These are phyloP conservation scores for Bruchidius siliquastri DNA, from an alignment of 2,888 invertebrate species.

Conservation along the genomic window DNA sequence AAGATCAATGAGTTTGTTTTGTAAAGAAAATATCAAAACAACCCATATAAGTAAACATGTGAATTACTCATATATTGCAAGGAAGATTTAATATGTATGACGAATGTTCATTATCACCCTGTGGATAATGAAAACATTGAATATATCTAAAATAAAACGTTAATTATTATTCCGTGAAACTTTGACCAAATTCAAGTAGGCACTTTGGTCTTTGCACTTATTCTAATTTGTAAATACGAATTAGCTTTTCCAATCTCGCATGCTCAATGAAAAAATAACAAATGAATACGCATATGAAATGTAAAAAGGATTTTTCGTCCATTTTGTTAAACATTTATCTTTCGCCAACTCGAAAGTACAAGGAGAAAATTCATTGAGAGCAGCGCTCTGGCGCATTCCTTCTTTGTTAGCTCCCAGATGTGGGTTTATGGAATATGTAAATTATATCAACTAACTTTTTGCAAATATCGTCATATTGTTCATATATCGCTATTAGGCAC, in stretches of 20 bases:
- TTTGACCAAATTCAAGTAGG: constrained; percentile 30
- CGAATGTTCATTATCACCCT: not conserved
- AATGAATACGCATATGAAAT: constrained; percentile 20
- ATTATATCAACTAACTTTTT: too few species aligned
- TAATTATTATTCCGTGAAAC: not conserved
- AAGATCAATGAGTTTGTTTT: not conserved
- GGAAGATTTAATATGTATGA: not conserved
- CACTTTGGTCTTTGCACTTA: constrained; percentile 40
- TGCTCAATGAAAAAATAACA: constrained; percentile 13
- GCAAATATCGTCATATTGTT: too few species aligned
- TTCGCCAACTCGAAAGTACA: too few species aligned
- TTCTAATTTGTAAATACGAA: constrained; percentile 22
- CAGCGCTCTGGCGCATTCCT: too few species aligned
- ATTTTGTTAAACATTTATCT: too few species aligned
- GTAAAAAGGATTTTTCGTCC: not conserved
- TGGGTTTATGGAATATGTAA: too few species aligned
- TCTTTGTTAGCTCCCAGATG: too few species aligned
- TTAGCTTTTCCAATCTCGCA: constrained; percentile 10
- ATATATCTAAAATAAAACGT: not conserved
- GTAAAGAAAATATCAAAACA: not conserved
- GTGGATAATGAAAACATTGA: not conserved
- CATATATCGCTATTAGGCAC: too few species aligned
- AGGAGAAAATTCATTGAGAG: not conserved
- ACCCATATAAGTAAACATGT: not conserved
- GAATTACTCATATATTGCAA: too few species aligned